Evolutionary conservation across 2,888 invertebrate genomes (phyloP), one percentile per base, ranked within the genome.

Genomic region (Ypsolopha scabrella): DNA sequence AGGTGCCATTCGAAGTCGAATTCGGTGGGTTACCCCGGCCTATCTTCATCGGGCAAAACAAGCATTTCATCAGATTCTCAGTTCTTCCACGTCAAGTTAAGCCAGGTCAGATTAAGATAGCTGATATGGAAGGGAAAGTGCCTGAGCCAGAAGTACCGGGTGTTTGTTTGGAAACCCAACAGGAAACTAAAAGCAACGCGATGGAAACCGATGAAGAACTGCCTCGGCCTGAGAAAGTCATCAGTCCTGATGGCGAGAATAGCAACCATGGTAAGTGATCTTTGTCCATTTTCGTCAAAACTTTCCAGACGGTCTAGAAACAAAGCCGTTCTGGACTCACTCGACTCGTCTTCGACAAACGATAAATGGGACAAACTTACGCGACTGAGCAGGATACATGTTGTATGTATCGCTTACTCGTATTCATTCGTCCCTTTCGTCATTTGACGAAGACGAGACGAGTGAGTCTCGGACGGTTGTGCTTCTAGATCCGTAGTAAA

Each of bases 21-120:
- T 96, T 93, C 69, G 96, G 95, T 24, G 95, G 94, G 37, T 75
- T 95, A 52, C 95, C 96, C 0, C 93, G 93, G 66, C 93, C 94
- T 3, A 90, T 95, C 53, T 87, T 89, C 51, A 82, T 95, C 1
- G 89, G 90, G n/a, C 91, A 90, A 35, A 91, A 90, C 58, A 94
- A 93, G 63, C 93, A 93, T 69, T 96, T 93, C 67, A 88, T 95
- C 34, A 85, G 95, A 39, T 94, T 96, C 72, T 92, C 94, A 0
- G 92, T 92, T 0, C 71, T 96, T 54, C 95, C 96, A 0, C 87
- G 90, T 51, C 90, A 91, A 39, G 87, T 94, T 6, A 88, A 88
- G 56, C 92, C 94, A 0, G 95, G 95, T 0, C 88, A 88, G 55
- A 87, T 92, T 0, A 82, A 85, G 55, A 92, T 95, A 43, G 86